Evolutionary conservation across 2,113 vertebrate genomes (phyloP).

Genomic region (Anguilla rostrata): DNA sequence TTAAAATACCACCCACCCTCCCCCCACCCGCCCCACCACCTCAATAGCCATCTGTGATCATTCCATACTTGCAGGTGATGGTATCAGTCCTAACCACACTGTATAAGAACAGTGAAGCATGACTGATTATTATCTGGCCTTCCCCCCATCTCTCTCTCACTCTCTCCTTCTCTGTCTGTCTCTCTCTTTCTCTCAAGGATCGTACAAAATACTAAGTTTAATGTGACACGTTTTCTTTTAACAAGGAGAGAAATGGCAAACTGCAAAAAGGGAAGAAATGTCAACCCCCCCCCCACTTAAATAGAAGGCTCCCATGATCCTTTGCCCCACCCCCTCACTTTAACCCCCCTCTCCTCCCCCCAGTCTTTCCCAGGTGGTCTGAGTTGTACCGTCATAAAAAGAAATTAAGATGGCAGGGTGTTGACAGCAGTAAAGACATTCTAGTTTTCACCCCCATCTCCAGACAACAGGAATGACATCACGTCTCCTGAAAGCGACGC

Average conservation of each 20-base stretch:
- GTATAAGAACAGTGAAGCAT: constrained; percentile 53
- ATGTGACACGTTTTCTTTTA: constrained; percentile 50
- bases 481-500: constrained; percentile 79
- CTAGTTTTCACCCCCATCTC: constrained; percentile 74
- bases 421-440: constrained; percentile 85
- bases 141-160: constrained; percentile 42
- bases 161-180: constrained; percentile 52
- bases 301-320: constrained; percentile 72
- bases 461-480: constrained; percentile 84
- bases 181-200: constrained; percentile 58
- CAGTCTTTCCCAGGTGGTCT: constrained; percentile 76
- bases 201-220: constrained; percentile 46
- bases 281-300: constrained; percentile 79
- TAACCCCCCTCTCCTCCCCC: constrained; percentile 50
- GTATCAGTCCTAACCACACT: constrained; percentile 13
- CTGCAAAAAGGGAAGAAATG: constrained; percentile 66
- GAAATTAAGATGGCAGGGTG: constrained; percentile 86
- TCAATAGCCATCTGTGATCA: constrained; percentile 33
- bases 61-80: constrained; percentile 23
- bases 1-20: constrained; percentile 37
- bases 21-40: background rate
- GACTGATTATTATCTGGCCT: constrained; percentile 63
- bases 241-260: constrained; percentile 44
- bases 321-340: constrained; percentile 46
- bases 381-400: constrained; percentile 70